Conservation (phyloP, 2,888 invertebrate genomes). For the Taphrorychus bicolor region DNA sequence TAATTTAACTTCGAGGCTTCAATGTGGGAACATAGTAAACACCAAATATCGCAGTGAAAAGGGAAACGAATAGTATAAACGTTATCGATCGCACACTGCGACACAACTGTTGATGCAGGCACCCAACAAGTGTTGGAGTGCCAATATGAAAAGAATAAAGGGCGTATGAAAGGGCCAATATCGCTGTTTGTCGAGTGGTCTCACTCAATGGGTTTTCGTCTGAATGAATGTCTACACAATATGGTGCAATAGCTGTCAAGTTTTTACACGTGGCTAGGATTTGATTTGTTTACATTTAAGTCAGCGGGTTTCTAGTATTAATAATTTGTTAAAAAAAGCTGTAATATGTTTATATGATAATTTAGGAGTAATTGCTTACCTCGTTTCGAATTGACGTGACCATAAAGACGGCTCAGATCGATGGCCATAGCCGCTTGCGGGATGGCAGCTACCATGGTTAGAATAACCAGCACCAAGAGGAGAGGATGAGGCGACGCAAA, state of each 20-base stretch:
- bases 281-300: neutral
- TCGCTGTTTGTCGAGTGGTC: neutral
- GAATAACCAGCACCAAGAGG: conserved; percentile 60
- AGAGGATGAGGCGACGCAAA: conserved; percentile 54
- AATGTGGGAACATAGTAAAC: neutral
- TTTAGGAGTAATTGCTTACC: conserved; percentile 67
- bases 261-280: neutral
- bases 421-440: conserved; percentile 74
- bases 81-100: conserved; percentile 51
- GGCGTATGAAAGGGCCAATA: neutral
- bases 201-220: neutral
- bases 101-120: conserved; percentile 50
- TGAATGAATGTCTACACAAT: neutral
- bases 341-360: neutral
- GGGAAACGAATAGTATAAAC: conserved; percentile 41
- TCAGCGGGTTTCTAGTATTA: neutral
- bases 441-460: conserved; percentile 70
- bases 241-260: neutral
- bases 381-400: conserved; percentile 75
- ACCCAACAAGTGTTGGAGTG: conserved; percentile 47
- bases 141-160: conserved; percentile 2
- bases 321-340: neutral
- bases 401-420: conserved; percentile 83
- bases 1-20: neutral
- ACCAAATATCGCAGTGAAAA: conserved; percentile 4